A percentile compares a stretch with the other conserved stretches of the same genome.
phyloP scores from a whole-genome alignment of 2,888 invertebrate species.

The Phyllotreta cruciferae region DNA sequence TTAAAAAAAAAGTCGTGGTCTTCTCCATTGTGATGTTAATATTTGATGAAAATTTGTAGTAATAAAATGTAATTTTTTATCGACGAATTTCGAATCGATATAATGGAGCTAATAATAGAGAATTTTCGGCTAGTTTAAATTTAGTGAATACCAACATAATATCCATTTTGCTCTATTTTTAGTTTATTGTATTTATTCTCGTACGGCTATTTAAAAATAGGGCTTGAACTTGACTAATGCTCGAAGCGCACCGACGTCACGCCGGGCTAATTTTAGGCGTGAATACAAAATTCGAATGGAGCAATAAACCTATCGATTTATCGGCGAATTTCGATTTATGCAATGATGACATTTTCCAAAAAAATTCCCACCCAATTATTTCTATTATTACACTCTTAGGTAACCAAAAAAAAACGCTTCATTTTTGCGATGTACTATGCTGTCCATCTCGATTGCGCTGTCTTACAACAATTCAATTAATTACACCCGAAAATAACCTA shows the following conservation, averaged over 20 bases:
- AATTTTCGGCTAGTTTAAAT: conserved; percentile 7
- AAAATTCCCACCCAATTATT: no score
- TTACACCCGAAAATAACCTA: no score
- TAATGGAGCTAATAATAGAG: conserved; percentile 9
- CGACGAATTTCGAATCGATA: conserved; percentile 8
- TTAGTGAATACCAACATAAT: not conserved
- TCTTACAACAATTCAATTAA: no score
- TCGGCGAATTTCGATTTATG: not conserved
- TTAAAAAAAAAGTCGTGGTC: no score
- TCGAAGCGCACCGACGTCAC: conserved; percentile 13
- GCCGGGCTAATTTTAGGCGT: conserved; percentile 9
- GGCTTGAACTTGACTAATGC: conserved; percentile 21
- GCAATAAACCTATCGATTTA: conserved; percentile 9
- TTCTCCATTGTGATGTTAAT: no score
- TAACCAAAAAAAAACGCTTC: no score
- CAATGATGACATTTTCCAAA: no score
- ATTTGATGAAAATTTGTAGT: not conserved
- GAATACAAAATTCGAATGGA: conserved; percentile 1
- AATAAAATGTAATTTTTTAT: not conserved
- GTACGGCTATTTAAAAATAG: conserved; percentile 23
- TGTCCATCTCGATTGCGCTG: no score
- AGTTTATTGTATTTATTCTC: conserved; percentile 21
- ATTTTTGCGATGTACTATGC: no score
- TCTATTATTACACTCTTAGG: no score
- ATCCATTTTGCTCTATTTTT: conserved; percentile 12